A percentile compares a stretch with the other conserved stretches of the same genome.
These are phyloP conservation scores for Papilio polytes DNA, from an alignment of 1,140 invertebrate species.

Conservation along the genomic window DNA sequence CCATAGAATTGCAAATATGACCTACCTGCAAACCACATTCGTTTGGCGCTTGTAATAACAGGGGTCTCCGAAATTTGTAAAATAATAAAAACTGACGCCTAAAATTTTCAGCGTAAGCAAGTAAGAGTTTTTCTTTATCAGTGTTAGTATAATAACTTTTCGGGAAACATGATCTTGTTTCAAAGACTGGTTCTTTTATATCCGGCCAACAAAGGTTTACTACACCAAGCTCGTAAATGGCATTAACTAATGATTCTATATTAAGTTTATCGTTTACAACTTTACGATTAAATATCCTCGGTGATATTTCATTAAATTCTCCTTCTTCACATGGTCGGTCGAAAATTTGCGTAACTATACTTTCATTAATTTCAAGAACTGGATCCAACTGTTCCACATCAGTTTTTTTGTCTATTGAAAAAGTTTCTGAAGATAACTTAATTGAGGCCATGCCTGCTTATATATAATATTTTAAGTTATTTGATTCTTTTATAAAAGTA, in stretches of 20 bases:
- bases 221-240: slow-evolving; percentile 75
- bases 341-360: slow-evolving; percentile 59
- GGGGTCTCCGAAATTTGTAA: slow-evolving; percentile 87
- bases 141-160: slow-evolving; percentile 89
- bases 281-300: slow-evolving; percentile 68
- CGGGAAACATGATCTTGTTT: slow-evolving; percentile 85
- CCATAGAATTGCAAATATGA: background rate
- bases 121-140: slow-evolving; percentile 90
- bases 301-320: slow-evolving; percentile 65
- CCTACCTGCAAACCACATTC: slow-evolving; percentile 90
- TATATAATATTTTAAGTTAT: slow-evolving; percentile 14
- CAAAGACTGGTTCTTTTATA: slow-evolving; percentile 80
- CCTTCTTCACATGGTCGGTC: slow-evolving; percentile 65
- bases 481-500: background rate
- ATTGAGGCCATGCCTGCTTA: slow-evolving; percentile 52
- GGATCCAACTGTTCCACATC: slow-evolving; percentile 67
- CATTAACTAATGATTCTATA: slow-evolving; percentile 69
- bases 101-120: slow-evolving; percentile 93
- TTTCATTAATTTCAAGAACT: slow-evolving; percentile 73
- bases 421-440: slow-evolving; percentile 52
- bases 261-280: slow-evolving; percentile 63
- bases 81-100: slow-evolving; percentile 89
- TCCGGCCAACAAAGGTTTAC: slow-evolving; percentile 79
- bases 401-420: slow-evolving; percentile 53
- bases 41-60: slow-evolving; percentile 91